Evolutionary conservation across 2,113 vertebrate genomes (phyloP), one percentile per base, ranked within the genome.

Genomic region (Aspidoscelis tigris): DNA sequence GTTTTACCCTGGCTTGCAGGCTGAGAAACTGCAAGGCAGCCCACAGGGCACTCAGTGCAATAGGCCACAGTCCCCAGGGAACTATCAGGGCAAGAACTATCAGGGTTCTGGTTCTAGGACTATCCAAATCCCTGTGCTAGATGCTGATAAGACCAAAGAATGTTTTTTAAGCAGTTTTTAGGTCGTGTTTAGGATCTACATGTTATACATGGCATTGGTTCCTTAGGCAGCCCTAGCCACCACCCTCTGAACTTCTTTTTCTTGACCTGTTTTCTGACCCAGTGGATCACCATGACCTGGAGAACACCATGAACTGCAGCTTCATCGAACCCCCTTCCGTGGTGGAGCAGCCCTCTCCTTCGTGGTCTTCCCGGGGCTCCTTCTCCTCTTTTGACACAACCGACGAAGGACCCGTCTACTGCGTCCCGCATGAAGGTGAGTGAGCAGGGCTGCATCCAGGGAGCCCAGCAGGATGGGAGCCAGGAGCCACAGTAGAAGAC

Each of bases 331-430:
- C 98, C 0, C 98, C 98, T 0, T 98, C 97, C 0, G 96, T 96
- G 73, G 95, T 96, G 69, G 99, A 99, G 88, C 98, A 98, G 93
- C 98, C 97, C 9, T 98, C 98, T 0, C 97, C 97, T 0, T 98
- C 98, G 14, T 99, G 99, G 99, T 99, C 99, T 0, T 99, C 98
- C 76, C 97, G 97, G 0, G 98, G 97, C 86, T 99, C 98, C 74
- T 99, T 99, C 94, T 99, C 98, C 20, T 99, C 99, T 73, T 99
- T 98, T 0, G 99, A 99, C 93, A 99, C 97, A 24, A 98, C 95
- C 0, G 98, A 99, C 0, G 99, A 99, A 87, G 98, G 98, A 2
- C 99, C 98, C 0, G 98, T 99, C 78, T 99, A 99, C 94, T 98
- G 97, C 0, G 95, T 99, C 4, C 99, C 99, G 4, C 97, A 99